Evolutionary conservation across 2,113 vertebrate genomes (phyloP), one percentile per base, ranked within the genome.

Genomic region (Neoarius graeffei): DNA sequence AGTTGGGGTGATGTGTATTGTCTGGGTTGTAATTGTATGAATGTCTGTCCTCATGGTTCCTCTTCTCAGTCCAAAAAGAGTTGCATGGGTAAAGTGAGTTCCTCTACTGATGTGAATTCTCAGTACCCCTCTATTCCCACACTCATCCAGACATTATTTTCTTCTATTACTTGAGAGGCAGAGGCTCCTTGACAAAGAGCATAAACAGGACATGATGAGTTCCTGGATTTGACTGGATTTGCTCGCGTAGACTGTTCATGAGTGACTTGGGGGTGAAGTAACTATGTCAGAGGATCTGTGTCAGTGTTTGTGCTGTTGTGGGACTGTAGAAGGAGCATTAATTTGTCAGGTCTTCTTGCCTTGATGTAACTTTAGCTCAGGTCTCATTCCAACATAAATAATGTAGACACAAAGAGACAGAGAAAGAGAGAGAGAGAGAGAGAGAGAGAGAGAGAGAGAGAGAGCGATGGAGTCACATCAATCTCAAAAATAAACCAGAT

Each of bases 321-420:
- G 27, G 30, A 73, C 88, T 89, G 90, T 89, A 89, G 88, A n/a
- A 92, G 92, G 91, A 86, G 91, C 87, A 88, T 64, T 91, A 88
- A 92, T 90, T 93, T 93, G 86, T 86, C 7, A 81, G 79, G 89
- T 87, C 90, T 64, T 87, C 92, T 91, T 93, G 92, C 91, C 81
- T 87, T 91, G 85, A 91, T 95, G 96, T 95, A 96, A 96, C 92
- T 91, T 89, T 95, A 96, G 92, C 94, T 87, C 84, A 7, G 62
- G 92, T 94, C 93, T 95, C 10, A 57, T 79, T 74, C 91, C 11
- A 25, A 10, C 93, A 96, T 96, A 85, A 96, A 96, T 96, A 94
- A 96, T 96, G 95, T 86, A 96, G 74, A 90, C 85, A 89, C 91
- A 84, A 92, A 83, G 89, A 71, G 80, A 82, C 30, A 89, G 59